Evolutionary conservation across 2,113 vertebrate species (phyloP).

Genomic region (Parus major): DNA sequence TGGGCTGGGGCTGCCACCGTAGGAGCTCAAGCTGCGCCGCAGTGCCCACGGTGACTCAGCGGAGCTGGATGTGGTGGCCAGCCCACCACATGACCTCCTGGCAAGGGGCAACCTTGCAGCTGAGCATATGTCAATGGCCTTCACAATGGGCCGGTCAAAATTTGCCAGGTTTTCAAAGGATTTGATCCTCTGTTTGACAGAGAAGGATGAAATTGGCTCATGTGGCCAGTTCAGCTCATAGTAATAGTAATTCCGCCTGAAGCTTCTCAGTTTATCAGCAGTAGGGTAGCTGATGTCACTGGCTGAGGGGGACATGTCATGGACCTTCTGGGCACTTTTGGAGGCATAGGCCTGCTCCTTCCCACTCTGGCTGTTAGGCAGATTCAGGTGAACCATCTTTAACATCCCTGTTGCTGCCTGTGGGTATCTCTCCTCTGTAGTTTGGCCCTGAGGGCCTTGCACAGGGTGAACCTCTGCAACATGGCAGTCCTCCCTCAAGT

Average conservation of each 20-base stretch:
- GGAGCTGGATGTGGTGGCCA: constrained; percentile 7
- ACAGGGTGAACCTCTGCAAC: not conserved
- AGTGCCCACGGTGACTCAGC: constrained; percentile 45
- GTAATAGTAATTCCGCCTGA: constrained; percentile 79
- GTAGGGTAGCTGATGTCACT: not conserved
- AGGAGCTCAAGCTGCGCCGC: constrained; percentile 83
- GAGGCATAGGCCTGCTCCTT: not conserved
- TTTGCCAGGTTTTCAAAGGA: constrained; percentile 94
- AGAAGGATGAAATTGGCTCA: constrained; percentile 84
- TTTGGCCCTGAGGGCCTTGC: not conserved
- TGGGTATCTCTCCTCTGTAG: not conserved
- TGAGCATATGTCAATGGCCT: constrained; percentile 76
- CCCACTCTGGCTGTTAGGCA: constrained; percentile 21
- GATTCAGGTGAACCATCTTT: constrained; percentile 14
- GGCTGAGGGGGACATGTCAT: not conserved
- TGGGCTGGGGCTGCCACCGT: constrained; percentile 66
- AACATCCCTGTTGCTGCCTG: not conserved
- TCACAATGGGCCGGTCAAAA: constrained; percentile 81
- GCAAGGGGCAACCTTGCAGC: constrained; percentile 73
- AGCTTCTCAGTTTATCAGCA: constrained; percentile 56
- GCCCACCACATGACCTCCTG: constrained; percentile 80
- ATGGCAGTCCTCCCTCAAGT: constrained; percentile 56
- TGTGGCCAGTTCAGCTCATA: constrained; percentile 76
- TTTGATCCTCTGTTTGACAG: constrained; percentile 93
- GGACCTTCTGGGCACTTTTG: not conserved